Percentiles rank a stretch among this genome's conserved stretches.
Evolutionary conservation across 2,113 vertebrate species (phyloP).

Genomic region (Mastomys coucha): DNA sequence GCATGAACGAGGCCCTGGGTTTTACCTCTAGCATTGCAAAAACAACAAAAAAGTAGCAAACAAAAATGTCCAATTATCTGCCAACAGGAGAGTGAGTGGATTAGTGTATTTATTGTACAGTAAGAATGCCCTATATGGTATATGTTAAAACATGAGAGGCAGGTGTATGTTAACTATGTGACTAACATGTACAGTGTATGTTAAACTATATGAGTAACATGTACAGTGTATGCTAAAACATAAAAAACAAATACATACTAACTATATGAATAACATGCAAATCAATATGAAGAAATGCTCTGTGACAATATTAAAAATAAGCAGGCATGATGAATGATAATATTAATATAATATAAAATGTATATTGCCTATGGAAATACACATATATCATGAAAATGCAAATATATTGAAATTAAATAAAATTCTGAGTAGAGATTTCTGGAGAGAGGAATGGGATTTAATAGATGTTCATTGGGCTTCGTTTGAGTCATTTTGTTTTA

Average conservation of each 20-base stretch:
- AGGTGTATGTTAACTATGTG: not conserved
- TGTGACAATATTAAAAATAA: not conserved
- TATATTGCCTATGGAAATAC: not conserved
- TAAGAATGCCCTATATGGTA: not conserved
- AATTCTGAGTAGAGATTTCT: slow-evolving; percentile 35
- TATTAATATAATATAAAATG: slow-evolving; percentile 7
- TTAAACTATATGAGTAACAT: slow-evolving; percentile 38
- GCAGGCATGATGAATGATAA: not conserved
- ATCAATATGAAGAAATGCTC: not conserved
- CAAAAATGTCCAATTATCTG: not conserved
- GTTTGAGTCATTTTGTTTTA: not conserved
- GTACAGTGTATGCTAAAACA: not conserved
- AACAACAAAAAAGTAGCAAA: not conserved
- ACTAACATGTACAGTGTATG: not conserved
- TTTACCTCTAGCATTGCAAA: not conserved
- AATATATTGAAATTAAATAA: slow-evolving; percentile 20
- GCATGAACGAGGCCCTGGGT: not conserved
- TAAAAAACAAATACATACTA: slow-evolving; percentile 3
- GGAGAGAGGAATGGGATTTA: not conserved
- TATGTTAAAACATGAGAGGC: too few species aligned
- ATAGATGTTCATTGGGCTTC: not conserved
- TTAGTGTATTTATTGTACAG: slow-evolving; percentile 13
- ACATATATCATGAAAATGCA: not conserved
- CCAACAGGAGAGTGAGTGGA: not conserved
- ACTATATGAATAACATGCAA: slow-evolving; percentile 38